phyloP scores from a whole-genome alignment of 2,113 vertebrate species.

The Misgurnus anguillicaudatus region DNA sequence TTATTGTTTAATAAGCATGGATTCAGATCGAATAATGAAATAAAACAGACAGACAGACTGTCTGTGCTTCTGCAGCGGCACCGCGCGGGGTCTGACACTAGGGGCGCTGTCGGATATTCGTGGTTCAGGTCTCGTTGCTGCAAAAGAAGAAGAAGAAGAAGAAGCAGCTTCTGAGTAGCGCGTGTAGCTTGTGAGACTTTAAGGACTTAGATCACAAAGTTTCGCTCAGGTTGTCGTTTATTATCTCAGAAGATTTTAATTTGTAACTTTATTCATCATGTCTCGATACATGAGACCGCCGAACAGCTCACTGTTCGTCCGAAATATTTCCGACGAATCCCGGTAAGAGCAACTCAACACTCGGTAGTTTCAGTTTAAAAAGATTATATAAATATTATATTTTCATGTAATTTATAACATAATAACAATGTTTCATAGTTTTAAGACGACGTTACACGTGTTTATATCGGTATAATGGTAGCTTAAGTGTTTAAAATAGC shows the following conservation, averaged over 20 bases:
- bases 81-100: neutral
- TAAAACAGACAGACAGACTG: too few species aligned
- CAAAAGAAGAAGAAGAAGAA: neutral
- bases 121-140: neutral
- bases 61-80: too few species aligned
- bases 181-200: neutral
- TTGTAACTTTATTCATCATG: constrained; percentile 63
- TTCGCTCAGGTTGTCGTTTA: neutral
- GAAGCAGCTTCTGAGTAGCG: neutral
- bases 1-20: too few species aligned
- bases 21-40: too few species aligned
- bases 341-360: constrained; percentile 73
- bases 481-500: too few species aligned
- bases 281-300: constrained; percentile 89
- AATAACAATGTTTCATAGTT: too few species aligned
- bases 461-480: too few species aligned
- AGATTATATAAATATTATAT: too few species aligned
- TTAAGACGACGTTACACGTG: too few species aligned
- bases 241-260: neutral
- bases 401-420: too few species aligned
- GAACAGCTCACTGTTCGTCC: constrained; percentile 90
- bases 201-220: neutral
- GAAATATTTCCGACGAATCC: constrained; percentile 93
- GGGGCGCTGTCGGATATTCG: neutral
- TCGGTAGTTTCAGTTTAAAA: too few species aligned